Conservation (phyloP, 1,140 invertebrate species). For the Brachionus manjavacas region DNA sequence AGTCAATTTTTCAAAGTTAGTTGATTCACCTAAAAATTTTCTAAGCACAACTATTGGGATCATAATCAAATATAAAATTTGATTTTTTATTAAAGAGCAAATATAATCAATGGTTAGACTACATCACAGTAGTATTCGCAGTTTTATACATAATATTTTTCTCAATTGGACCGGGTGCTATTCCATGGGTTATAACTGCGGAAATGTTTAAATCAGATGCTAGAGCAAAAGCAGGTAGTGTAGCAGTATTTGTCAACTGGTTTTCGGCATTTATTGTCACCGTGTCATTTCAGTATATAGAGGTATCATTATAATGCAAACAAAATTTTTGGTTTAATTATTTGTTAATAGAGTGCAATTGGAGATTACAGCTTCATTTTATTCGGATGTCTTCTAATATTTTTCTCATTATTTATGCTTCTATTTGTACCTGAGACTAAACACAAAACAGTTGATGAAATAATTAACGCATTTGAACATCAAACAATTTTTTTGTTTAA, state of each 20-base stretch:
- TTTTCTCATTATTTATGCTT: slow-evolving; percentile 95
- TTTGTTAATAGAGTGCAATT: slow-evolving; percentile 67
- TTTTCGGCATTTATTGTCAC: slow-evolving; percentile 93
- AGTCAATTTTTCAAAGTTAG: too few species aligned
- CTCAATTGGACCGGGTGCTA: slow-evolving; percentile 78
- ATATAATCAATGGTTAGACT: slow-evolving; percentile 81
- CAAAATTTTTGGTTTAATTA: neutral
- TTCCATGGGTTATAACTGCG: slow-evolving; percentile 88
- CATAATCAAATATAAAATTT: slow-evolving; percentile 56
- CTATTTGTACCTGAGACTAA: slow-evolving; percentile 97
- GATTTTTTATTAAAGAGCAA: neutral
- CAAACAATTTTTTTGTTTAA: slow-evolving; percentile 29
- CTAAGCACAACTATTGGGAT: neutral
- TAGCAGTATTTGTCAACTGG: slow-evolving; percentile 96
- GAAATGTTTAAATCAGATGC: slow-evolving; percentile 96
- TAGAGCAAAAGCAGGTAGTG: slow-evolving; percentile 90
- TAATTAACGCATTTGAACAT: slow-evolving; percentile 56
- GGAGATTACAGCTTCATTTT: slow-evolving; percentile 94
- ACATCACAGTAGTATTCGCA: slow-evolving; percentile 69
- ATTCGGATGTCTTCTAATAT: slow-evolving; percentile 86
- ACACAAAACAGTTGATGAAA: slow-evolving; percentile 96
- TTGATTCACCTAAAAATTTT: neutral
- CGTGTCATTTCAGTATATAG: slow-evolving; percentile 75
- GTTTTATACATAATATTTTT: slow-evolving; percentile 79
- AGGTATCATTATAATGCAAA: slow-evolving; percentile 51